Evolutionary conservation across 2,888 invertebrate species (phyloP).

Genomic region (Trypoxylon attenuatum): DNA sequence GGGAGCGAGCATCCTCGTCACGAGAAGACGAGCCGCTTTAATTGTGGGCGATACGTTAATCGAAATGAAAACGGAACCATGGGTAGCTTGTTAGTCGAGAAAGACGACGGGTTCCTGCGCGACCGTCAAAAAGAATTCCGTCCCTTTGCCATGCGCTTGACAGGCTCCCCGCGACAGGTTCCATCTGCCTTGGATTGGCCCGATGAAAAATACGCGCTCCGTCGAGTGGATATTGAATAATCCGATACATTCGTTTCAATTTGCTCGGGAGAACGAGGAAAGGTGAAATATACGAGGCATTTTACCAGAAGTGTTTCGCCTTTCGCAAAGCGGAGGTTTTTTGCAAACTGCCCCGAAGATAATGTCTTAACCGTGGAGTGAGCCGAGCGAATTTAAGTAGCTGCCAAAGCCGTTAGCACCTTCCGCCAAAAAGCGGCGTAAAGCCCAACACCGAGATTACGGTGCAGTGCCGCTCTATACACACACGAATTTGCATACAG

Average conservation of each 20-base stretch:
- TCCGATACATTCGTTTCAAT: no score
- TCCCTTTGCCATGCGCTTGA: no score
- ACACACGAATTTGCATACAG: conserved; percentile 39
- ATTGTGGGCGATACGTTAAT: neutral
- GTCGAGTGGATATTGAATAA: no score
- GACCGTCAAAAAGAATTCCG: neutral
- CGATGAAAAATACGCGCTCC: neutral
- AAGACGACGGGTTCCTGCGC: neutral
- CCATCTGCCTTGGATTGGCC: neutral
- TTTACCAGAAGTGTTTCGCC: conserved; percentile 9
- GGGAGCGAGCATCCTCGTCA: neutral
- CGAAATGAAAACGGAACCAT: neutral
- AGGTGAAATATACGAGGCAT: conserved; percentile 11
- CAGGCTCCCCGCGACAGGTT: neutral
- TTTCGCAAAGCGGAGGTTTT: conserved; percentile 47
- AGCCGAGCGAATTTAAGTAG: conserved; percentile 45
- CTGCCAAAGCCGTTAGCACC: conserved; percentile 53
- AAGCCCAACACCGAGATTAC: conserved; percentile 31
- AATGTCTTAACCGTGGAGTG: conserved; percentile 53
- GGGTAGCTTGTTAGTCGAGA: neutral
- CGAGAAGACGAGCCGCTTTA: neutral
- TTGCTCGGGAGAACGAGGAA: no score
- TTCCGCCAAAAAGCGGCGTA: conserved; percentile 47
- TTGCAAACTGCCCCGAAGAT: conserved; percentile 45
- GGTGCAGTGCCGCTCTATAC: conserved; percentile 27